Evolutionary conservation across 2,888 invertebrate genomes (phyloP).

Genomic region (Neoascia interrupta): DNA sequence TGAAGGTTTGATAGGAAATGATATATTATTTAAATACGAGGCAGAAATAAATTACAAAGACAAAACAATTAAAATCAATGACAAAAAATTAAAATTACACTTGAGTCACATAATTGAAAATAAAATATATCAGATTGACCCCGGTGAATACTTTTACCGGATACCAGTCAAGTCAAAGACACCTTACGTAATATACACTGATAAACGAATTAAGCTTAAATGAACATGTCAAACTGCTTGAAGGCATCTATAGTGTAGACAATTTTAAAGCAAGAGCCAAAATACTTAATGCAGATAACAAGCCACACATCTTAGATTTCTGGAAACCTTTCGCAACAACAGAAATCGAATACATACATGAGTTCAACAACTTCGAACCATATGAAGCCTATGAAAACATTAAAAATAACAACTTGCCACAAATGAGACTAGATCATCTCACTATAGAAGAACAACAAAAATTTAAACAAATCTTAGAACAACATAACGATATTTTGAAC

Average conservation of each 20-base stretch:
- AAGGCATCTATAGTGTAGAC: neutral
- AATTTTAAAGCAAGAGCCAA: slow-evolving; percentile 2
- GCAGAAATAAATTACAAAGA: too few species aligned
- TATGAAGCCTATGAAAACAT: neutral
- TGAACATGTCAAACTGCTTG: neutral
- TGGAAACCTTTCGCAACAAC: slow-evolving; percentile 8
- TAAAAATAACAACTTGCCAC: neutral
- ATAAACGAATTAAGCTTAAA: neutral
- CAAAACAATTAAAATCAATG: too few species aligned
- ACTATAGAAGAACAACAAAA: neutral
- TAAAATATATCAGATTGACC: too few species aligned
- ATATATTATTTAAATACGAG: too few species aligned
- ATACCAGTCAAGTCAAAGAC: too few species aligned
- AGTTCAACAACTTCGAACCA: neutral
- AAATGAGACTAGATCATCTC: neutral
- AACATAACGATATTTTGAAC: neutral
- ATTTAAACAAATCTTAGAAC: neutral
- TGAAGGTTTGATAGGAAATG: too few species aligned
- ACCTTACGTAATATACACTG: too few species aligned
- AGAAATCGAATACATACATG: slow-evolving; percentile 13
- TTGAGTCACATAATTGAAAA: too few species aligned
- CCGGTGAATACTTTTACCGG: too few species aligned
- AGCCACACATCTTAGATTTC: slow-evolving; percentile 9
- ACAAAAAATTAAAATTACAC: too few species aligned
- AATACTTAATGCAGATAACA: slow-evolving; percentile 7